Percentiles rank a stretch among this genome's conserved stretches.
Conservation (phyloP, 2,113 vertebrate species). For the Ardeotis arabs region DNA sequence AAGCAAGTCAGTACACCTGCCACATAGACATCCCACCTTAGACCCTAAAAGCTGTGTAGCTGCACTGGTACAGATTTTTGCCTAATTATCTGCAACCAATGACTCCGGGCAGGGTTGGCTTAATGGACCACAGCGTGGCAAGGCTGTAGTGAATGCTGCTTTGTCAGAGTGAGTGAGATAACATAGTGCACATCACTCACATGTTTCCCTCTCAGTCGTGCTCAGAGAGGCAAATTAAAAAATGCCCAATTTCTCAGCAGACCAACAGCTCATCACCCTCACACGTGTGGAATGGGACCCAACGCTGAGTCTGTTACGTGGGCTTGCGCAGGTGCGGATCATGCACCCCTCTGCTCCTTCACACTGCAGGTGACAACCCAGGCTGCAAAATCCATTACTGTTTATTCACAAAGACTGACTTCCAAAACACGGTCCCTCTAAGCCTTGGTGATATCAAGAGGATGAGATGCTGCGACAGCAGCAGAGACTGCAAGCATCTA, state of each 20-base stretch:
- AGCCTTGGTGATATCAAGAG: background rate
- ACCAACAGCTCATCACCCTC: background rate
- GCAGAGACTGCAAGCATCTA: background rate
- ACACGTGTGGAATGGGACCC: accelerated
- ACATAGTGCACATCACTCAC: background rate
- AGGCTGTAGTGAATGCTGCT: background rate
- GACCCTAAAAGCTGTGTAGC: background rate
- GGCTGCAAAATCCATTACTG: background rate
- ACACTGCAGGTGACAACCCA: background rate
- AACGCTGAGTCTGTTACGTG: accelerated
- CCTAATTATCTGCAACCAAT: background rate
- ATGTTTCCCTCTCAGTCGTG: accelerated
- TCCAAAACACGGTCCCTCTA: background rate
- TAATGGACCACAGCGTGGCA: accelerated
- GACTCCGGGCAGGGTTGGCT: background rate
- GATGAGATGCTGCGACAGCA: background rate
- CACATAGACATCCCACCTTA: background rate
- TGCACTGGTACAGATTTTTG: background rate
- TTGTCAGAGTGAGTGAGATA: background rate
- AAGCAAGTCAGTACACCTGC: background rate
- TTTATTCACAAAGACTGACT: background rate
- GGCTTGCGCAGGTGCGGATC: background rate
- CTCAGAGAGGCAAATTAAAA: background rate
- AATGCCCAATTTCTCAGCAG: background rate
- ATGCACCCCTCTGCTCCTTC: background rate